phyloP scores from a whole-genome alignment of 2,888 invertebrate genomes.

The Acleris literana region DNA sequence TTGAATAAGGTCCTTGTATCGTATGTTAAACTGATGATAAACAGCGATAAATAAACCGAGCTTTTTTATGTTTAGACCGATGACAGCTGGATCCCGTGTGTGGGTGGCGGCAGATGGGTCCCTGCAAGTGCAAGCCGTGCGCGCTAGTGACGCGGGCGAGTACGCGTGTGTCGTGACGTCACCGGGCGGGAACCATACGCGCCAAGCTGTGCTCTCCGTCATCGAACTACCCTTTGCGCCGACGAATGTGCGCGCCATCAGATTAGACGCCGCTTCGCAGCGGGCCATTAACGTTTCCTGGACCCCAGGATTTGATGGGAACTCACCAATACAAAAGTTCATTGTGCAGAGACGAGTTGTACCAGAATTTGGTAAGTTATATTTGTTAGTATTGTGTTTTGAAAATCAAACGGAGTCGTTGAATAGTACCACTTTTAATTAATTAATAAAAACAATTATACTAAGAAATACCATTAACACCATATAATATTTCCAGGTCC shows the following conservation, averaged over 20 bases:
- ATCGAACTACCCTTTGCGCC: slow-evolving; percentile 98
- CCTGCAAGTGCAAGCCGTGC: slow-evolving; percentile 93
- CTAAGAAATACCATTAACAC: neutral
- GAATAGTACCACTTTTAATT: no score
- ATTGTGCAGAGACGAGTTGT: slow-evolving; percentile 96
- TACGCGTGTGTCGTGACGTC: slow-evolving; percentile 96
- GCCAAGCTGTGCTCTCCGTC: slow-evolving; percentile 90
- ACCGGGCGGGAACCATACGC: slow-evolving; percentile 95
- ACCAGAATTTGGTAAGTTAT: slow-evolving; percentile 90
- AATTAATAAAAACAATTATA: no score
- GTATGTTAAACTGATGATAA: neutral
- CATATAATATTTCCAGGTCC: slow-evolving; percentile 80
- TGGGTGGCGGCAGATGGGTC: slow-evolving; percentile 92
- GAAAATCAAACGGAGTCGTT: no score
- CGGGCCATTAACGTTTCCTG: slow-evolving; percentile 95
- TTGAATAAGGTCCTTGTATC: no score
- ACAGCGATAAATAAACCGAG: slow-evolving; percentile 6
- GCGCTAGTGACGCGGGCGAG: slow-evolving; percentile 96
- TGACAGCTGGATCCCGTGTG: slow-evolving; percentile 86
- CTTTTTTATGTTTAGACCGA: slow-evolving; percentile 58
- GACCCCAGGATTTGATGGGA: slow-evolving; percentile 98
- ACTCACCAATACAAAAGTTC: slow-evolving; percentile 96
- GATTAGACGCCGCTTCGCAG: slow-evolving; percentile 86
- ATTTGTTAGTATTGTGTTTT: no score
- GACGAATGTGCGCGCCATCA: slow-evolving; percentile 90